Percentiles rank a stretch among this genome's conserved stretches.
Evolutionary conservation across 92 coral and sea anemone species (phyloP).

Genomic region (Hydrozoanthus gracilis): DNA sequence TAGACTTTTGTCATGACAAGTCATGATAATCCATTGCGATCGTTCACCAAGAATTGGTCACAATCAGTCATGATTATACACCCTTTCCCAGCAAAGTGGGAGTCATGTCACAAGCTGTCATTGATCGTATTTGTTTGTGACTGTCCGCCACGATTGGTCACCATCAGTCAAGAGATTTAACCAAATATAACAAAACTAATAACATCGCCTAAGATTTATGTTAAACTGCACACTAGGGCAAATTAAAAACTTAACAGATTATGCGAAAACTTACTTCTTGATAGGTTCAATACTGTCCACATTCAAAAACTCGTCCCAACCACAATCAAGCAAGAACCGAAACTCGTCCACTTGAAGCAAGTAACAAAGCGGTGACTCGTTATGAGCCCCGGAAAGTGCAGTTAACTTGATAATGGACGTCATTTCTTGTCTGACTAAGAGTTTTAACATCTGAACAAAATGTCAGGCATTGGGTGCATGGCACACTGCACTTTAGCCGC

Average conservation of each 20-base stretch:
- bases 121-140: no score
- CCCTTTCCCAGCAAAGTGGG: no score
- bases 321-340: constrained; percentile 95
- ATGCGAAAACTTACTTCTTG: constrained; percentile 68
- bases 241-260: background rate
- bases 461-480: background rate
- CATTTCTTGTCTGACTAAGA: constrained; percentile 48
- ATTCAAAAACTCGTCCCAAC: constrained; percentile 90
- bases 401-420: constrained; percentile 95
- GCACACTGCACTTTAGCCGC: background rate
- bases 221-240: no score
- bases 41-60: no score
- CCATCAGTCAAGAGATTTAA: no score
- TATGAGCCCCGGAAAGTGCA: constrained; percentile 95
- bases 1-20: no score
- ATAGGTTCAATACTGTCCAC: constrained; percentile 88
- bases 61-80: no score
- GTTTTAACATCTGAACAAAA: background rate
- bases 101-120: no score
- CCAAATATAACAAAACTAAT: no score
- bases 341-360: constrained; percentile 98
- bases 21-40: no score
- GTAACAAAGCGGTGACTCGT: constrained; percentile 93
- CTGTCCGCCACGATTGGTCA: no score
- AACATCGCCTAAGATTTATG: no score